phyloP scores from a whole-genome alignment of 2,797 vertebrate species.

The Diplodus sargus region DNA sequence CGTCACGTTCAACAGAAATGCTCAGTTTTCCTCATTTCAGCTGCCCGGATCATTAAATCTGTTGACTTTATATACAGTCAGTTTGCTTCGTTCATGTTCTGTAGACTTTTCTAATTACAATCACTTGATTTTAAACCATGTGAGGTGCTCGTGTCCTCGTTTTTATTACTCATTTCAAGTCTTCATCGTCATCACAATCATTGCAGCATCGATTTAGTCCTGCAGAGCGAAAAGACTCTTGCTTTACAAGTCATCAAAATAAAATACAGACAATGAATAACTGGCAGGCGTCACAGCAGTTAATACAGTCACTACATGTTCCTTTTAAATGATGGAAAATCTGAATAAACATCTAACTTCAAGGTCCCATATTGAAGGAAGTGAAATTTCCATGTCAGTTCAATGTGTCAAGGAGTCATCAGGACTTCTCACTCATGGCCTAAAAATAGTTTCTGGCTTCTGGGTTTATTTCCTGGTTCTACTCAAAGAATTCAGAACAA shows the following conservation, averaged over 20 bases:
- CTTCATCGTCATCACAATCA: background rate
- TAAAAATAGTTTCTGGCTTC: too few species aligned
- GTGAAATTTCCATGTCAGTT: too few species aligned
- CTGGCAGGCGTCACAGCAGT: background rate
- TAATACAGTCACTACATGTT: conserved; percentile 1
- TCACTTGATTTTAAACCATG: background rate
- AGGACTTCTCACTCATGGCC: too few species aligned
- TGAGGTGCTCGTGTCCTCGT: background rate
- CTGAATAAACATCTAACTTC: background rate
- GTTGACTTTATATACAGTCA: background rate
- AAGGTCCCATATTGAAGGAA: too few species aligned
- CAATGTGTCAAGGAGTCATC: too few species aligned
- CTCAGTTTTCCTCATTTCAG: background rate
- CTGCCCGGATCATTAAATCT: conserved; percentile 39
- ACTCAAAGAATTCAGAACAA: too few species aligned
- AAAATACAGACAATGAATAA: background rate
- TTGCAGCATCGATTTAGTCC: conserved; percentile 13
- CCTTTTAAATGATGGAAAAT: background rate
- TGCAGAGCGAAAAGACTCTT: background rate
- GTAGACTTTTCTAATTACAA: background rate
- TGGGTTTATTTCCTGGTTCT: too few species aligned
- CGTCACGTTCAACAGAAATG: background rate
- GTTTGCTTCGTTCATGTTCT: background rate
- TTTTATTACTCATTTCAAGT: conserved; percentile 1
- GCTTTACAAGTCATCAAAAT: background rate